A percentile compares a stretch with the other conserved stretches of the same genome.
Evolutionary conservation across 2,113 vertebrate species (phyloP).

Genomic region (Oryzias celebensis): DNA sequence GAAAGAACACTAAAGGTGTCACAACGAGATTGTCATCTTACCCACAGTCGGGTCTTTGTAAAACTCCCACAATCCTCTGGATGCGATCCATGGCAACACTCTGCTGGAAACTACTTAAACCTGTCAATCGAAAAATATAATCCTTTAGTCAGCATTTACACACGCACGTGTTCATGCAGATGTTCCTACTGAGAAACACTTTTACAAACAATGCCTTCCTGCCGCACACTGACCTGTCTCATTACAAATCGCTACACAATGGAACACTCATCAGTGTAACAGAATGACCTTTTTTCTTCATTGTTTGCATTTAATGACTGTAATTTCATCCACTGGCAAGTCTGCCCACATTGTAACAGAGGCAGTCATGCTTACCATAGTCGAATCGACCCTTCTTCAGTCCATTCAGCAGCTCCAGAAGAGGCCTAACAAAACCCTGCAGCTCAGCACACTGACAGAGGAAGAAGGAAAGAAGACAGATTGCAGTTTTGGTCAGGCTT

Average conservation of each 20-base stretch:
- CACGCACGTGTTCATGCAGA: slow-evolving; percentile 7
- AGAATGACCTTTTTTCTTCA: slow-evolving; percentile 16
- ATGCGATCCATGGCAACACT: slow-evolving; percentile 94
- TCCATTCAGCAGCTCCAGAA: slow-evolving; percentile 86
- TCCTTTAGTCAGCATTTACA: slow-evolving; percentile 33
- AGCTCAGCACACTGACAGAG: slow-evolving; percentile 87
- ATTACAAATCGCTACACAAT: slow-evolving; percentile 29
- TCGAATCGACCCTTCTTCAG: slow-evolving; percentile 89
- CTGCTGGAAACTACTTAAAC: slow-evolving; percentile 91
- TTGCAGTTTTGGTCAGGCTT: slow-evolving; percentile 26
- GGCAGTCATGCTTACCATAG: slow-evolving; percentile 75
- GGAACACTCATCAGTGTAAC: slow-evolving; percentile 4
- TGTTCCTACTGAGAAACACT: neutral
- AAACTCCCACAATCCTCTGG: slow-evolving; percentile 89
- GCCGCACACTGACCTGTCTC: slow-evolving; percentile 30
- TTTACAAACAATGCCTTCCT: neutral
- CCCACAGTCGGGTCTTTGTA: slow-evolving; percentile 90
- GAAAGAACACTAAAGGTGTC: neutral
- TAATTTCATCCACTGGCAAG: slow-evolving; percentile 8
- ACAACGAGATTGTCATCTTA: slow-evolving; percentile 61
- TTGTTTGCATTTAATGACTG: slow-evolving; percentile 26
- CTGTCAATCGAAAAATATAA: slow-evolving; percentile 75
- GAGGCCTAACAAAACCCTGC: slow-evolving; percentile 85
- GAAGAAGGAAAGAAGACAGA: slow-evolving; percentile 38
- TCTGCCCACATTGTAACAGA: slow-evolving; percentile 1